Evolutionary conservation across 2,888 invertebrate genomes (phyloP).

Genomic region (Athripsodes cinereus): DNA sequence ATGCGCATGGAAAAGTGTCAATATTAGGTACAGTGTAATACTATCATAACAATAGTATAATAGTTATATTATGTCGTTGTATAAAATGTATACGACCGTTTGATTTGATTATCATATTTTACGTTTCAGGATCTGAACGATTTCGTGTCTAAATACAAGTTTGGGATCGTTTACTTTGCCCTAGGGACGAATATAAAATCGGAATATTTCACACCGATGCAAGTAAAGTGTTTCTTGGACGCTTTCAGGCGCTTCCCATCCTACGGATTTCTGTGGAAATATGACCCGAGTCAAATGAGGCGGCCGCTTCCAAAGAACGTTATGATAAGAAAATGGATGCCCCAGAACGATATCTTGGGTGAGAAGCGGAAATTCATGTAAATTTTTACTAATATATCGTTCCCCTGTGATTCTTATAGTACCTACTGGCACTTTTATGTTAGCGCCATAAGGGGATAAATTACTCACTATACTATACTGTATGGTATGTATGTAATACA

Average conservation of each 20-base stretch:
- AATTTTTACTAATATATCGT: conserved; percentile 19
- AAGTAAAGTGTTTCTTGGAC: conserved; percentile 22
- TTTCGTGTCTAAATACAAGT: conserved; percentile 17
- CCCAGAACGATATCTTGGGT: conserved; percentile 44
- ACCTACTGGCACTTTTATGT: background rate
- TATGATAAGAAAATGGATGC: conserved; percentile 41
- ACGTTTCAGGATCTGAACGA: conserved; percentile 18
- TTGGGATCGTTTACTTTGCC: conserved; percentile 23
- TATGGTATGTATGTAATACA: too few relatives aligned
- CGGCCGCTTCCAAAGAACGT: conserved; percentile 35
- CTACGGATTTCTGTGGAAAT: conserved; percentile 25
- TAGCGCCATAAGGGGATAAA: background rate
- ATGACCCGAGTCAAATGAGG: conserved; percentile 20
- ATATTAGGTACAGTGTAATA: too few relatives aligned
- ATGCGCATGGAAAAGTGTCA: too few relatives aligned
- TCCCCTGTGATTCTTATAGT: background rate
- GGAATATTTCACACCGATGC: conserved; percentile 18
- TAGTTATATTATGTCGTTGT: too few relatives aligned
- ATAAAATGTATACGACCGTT: background rate
- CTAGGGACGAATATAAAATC: conserved; percentile 26
- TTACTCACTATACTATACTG: background rate
- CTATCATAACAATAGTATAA: too few relatives aligned
- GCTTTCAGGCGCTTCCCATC: conserved; percentile 21
- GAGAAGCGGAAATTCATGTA: conserved; percentile 18
- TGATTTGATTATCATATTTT: background rate